Base-by-base conservation (phyloP, 2,797 vertebrate genomes). In the Melanotaenia boesemani region DNA sequence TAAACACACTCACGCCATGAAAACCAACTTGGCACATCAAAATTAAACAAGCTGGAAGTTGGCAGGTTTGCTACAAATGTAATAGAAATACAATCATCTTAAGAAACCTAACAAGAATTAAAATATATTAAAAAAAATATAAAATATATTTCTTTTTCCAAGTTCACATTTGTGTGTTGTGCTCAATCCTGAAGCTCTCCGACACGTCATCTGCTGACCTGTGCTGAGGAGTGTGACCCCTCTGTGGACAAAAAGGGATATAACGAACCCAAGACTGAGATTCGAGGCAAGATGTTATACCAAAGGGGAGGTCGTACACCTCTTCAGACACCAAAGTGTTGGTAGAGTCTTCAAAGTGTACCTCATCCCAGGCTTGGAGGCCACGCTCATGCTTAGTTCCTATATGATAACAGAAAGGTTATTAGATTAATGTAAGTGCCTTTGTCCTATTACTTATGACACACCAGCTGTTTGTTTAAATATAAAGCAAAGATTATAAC, bases 311-410 rank as follows among this genome's bases (percentile, higher is more conserved):
- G 63, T 92, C 72, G 1, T 99, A 99, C 67, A 98, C 85, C 3
- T 95, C 84, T 1, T 89, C 89, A n/a, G 82, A 2, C 1, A 77
- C 85, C 7, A 56, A 30, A 0, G 64, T 73, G 55, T 74, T 81
- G 4, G 79, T 76, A 0, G 20, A 79, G 6, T 89, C 90, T 20
- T 89, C 85, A 0, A 79, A 66, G 4, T 94, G 70, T 10, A 44
- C 82, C 15, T 91, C 79, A 58, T 91, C 93, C 95, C 94, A 95
- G 0, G 87, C 61, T 46, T 90, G 46, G 3, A 98, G 89, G 4
- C 97, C 97, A 2, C 97, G 94, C 68, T 99, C 97, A 20, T 89
- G 89, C 80, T 87, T 93, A 12, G 91, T 96, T 57, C 97, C 97
- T 98, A 11, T 54, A 64, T 28, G 26, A 20, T 1, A 37, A 36